Evolutionary conservation across 2,113 vertebrate species (phyloP).

Genomic region (Ursus arctos): DNA sequence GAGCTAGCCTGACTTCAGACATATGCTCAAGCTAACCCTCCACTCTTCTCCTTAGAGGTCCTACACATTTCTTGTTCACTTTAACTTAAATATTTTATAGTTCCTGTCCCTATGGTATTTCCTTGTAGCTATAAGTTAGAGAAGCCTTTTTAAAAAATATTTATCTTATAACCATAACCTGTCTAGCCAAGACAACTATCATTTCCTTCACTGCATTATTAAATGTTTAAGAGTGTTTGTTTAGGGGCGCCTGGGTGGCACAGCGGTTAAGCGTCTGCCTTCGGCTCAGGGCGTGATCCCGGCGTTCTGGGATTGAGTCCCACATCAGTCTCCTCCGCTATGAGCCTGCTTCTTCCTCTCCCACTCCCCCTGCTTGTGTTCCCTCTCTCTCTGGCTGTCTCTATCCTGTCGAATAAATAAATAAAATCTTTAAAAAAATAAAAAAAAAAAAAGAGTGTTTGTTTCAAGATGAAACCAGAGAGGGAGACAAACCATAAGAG

Average conservation of each 20-base stretch:
- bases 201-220: constrained; percentile 4
- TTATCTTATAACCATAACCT: constrained; percentile 46
- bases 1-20: not conserved
- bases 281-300: too few relatives aligned
- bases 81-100: constrained; percentile 43
- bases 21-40: not conserved
- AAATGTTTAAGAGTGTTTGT: not conserved
- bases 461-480: not conserved
- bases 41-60: not conserved
- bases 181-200: not conserved
- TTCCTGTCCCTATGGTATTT: constrained; percentile 1
- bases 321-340: too few relatives aligned
- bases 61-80: not conserved
- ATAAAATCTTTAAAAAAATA: too few relatives aligned
- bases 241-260: too few relatives aligned
- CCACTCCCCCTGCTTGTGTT: too few relatives aligned
- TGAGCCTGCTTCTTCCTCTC: too few relatives aligned
- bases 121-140: constrained; percentile 2
- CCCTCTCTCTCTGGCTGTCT: too few relatives aligned
- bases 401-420: too few relatives aligned
- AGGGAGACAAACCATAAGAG: too few relatives aligned
- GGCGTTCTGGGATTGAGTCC: too few relatives aligned
- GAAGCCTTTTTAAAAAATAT: not conserved
- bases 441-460: not conserved
- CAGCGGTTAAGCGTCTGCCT: too few relatives aligned